Conservation (phyloP, 1,140 invertebrate genomes). For the Popillia japonica region DNA sequence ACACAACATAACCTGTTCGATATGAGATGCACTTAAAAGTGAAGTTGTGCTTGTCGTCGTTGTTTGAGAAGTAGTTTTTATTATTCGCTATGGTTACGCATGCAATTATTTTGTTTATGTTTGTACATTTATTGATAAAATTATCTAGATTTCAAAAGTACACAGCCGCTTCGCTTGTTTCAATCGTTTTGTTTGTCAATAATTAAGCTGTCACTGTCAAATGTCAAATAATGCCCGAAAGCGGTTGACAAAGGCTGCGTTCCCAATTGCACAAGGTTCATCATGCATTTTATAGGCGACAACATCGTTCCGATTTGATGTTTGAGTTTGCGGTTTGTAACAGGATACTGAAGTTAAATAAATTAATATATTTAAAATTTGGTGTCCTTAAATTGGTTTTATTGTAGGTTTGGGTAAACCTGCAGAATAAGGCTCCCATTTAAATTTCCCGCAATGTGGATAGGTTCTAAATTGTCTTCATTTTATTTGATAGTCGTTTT, state of each 20-base stretch:
- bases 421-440: no score
- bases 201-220: neutral
- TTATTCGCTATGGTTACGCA: slow-evolving; percentile 26
- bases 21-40: neutral
- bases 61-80: neutral
- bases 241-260: neutral
- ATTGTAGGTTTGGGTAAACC: no score
- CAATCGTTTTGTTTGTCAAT: neutral
- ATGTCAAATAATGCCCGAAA: neutral
- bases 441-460: no score
- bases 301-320: neutral
- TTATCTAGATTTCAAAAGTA: neutral
- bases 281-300: no score
- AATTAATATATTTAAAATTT: no score
- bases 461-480: no score
- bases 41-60: neutral
- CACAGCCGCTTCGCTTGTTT: neutral
- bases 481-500: no score
- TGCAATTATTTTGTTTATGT: slow-evolving; percentile 6
- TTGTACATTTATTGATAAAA: neutral
- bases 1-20: slow-evolving; percentile 9
- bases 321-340: no score
- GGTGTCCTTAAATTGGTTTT: no score
- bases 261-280: neutral
- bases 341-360: no score